Evolutionary conservation across 2,113 vertebrate species (phyloP), one percentile per base, ranked within the genome.

Genomic region (Ursus arctos): DNA sequence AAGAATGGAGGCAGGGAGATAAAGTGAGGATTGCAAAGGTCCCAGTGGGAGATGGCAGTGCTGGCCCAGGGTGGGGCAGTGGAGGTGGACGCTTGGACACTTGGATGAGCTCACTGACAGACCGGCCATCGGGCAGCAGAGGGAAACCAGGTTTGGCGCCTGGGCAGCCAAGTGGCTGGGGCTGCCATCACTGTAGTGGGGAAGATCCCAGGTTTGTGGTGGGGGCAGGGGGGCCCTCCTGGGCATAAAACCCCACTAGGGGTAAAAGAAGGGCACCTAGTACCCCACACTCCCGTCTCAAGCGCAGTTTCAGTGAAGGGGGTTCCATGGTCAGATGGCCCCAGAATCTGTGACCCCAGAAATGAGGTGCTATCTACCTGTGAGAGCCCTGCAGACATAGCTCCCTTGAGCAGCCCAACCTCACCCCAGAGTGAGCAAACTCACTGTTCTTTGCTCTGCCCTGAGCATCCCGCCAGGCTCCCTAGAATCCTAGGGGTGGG

Each of bases 111-210:
- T 74, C 9, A 0, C 13, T 10, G 80, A 21, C 4, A 22, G 65
- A 5, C 15, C 0, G 1, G 59, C 4, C 19, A 0, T 6, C 12
- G 22, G 40, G 5, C 31, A 31, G 33, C 59, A 28, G 36, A 22
- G 14, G 19, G 51, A 61, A 26, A 7, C 6, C 2, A 0, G 22
- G 33, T 15, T 14, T 15, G 63, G 26, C 14, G 33, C 33, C 36
- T 43, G 43, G 94, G 33, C n/a, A 6, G 51, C 67, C n/a, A 51
- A 61, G 15, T 4, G 28, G 87, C 40, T 33, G 63, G 16, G 49
- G 33, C 6, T 5, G 14, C 57, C 13, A 3, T 82, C 28, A 10
- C n/a, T 15, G 4, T 49, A 4, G 55, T 24, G 2, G 5, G 36
- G 61, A 15, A 47, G 67, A 13, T 24, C 19, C 36, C 21, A 2